phyloP scores from a whole-genome alignment of 2,888 invertebrate species.

The Cantharis rustica region DNA sequence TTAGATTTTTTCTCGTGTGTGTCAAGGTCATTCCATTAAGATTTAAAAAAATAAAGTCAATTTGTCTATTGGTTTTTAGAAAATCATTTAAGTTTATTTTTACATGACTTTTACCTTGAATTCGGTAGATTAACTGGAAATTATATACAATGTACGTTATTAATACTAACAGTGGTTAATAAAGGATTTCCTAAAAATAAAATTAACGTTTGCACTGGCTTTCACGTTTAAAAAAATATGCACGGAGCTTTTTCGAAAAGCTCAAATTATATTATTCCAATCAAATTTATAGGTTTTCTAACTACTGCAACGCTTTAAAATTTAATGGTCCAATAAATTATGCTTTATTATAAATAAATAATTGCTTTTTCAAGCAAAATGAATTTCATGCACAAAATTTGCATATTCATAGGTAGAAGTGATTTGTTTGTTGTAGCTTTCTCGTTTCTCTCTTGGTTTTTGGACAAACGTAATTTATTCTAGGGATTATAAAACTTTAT shows the following conservation, averaged over 20 bases:
- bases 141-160: not conserved
- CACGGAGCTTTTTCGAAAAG: not conserved
- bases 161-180: not conserved
- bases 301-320: not conserved
- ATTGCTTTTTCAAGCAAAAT: not conserved
- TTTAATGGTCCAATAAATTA: not conserved
- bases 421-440: not conserved
- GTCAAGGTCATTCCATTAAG: slow-evolving; percentile 4
- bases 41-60: slow-evolving; percentile 1
- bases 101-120: slow-evolving; percentile 11
- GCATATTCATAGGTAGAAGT: not conserved
- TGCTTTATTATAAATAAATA: not conserved
- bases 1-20: not conserved
- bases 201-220: not conserved
- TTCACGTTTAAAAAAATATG: not conserved
- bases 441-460: not conserved
- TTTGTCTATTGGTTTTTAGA: slow-evolving; percentile 8
- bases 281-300: not conserved
- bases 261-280: not conserved
- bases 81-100: slow-evolving; percentile 9
- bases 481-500: no score
- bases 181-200: not conserved
- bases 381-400: not conserved
- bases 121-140: not conserved
- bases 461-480: no score